A percentile compares a stretch with the other conserved stretches of the same genome.
Evolutionary conservation across 92 coral and sea anemone species (phyloP).

Genomic region (Actinostola sp.): DNA sequence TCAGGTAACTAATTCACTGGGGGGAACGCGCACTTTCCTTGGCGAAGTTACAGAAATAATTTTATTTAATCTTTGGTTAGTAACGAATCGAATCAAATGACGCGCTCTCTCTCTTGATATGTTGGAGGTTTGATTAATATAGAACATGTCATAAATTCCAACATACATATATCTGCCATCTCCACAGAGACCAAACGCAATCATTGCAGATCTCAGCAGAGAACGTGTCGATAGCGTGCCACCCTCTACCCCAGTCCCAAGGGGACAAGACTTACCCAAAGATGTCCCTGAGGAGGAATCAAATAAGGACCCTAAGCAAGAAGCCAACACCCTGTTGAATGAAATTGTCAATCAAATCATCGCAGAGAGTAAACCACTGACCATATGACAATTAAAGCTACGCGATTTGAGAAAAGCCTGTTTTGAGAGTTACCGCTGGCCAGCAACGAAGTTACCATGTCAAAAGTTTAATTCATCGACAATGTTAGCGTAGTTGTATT

Average conservation of each 20-base stretch:
- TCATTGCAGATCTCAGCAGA: not conserved
- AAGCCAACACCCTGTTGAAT: conserved; percentile 32
- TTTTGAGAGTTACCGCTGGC: conserved; percentile 72
- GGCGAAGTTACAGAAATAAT: no score
- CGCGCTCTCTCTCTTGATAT: no score
- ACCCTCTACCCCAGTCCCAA: conserved; percentile 39
- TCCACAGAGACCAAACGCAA: not conserved
- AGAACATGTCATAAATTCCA: no score
- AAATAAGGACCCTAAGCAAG: conserved; percentile 7
- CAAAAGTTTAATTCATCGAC: conserved; percentile 1
- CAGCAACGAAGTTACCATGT: conserved; percentile 53
- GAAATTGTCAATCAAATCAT: conserved; percentile 65
- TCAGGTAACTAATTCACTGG: no score
- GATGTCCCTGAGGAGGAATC: conserved; percentile 2
- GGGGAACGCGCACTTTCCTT: no score
- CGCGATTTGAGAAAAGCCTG: conserved; percentile 80
- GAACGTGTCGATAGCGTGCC: conserved; percentile 36
- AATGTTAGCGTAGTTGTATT: no score
- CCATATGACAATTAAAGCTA: conserved; percentile 82
- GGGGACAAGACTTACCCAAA: not conserved
- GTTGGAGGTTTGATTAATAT: no score
- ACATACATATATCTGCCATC: no score
- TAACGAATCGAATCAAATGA: no score
- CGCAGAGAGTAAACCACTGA: conserved; percentile 45
- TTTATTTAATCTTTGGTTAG: no score